These are phyloP conservation scores for Cephalopachus bancanus DNA, from an alignment of 2,797 vertebrate genomes.

Conservation along the genomic window DNA sequence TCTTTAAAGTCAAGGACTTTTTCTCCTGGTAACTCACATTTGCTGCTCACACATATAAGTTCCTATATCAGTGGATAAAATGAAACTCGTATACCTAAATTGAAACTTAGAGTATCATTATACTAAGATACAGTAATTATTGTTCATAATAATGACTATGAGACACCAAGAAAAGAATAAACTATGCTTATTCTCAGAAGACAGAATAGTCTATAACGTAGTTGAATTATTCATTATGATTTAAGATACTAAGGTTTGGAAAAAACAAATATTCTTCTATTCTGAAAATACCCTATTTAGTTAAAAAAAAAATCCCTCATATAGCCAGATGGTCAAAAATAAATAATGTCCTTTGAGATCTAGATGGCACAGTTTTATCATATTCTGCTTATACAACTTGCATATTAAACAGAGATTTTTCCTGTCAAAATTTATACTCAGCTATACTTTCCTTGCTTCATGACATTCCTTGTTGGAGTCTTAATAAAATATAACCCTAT, in stretches of 20 bases:
- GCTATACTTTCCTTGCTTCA: neutral
- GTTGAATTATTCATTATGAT: neutral
- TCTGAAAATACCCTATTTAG: neutral
- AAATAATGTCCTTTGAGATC: neutral
- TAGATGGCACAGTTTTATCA: neutral
- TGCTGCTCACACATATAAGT: neutral
- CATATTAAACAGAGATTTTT: neutral
- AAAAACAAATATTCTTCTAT: neutral
- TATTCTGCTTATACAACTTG: neutral
- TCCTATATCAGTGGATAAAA: neutral
- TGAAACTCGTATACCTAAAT: neutral
- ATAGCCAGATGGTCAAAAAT: neutral
- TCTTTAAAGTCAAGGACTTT: neutral
- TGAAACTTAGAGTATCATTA: neutral
- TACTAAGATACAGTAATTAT: neutral
- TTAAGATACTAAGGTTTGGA: neutral
- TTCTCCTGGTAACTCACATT: neutral
- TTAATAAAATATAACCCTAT: neutral
- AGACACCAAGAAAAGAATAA: neutral
- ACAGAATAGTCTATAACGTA: neutral
- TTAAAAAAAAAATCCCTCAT: neutral
- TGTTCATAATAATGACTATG: neutral
- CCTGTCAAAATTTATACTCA: neutral
- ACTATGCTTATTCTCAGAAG: neutral
- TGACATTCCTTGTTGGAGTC: neutral